These are phyloP conservation scores for Coptotermes formosanus DNA, from an alignment of 1,140 invertebrate genomes.

Conservation along the genomic window DNA sequence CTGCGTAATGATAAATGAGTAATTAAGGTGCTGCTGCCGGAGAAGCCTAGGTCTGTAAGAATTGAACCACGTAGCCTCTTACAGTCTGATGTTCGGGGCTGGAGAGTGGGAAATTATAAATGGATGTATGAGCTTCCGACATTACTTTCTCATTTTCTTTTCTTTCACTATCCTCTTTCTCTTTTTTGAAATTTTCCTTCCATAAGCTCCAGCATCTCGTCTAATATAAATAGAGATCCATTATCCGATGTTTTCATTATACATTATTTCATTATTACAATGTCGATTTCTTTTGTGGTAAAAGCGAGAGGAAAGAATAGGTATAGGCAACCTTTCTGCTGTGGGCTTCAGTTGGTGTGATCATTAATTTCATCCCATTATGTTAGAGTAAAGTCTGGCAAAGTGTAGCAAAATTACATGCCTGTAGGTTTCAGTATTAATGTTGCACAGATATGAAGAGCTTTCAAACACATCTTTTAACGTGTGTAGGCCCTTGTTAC, in stretches of 20 bases:
- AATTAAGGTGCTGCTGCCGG: neutral
- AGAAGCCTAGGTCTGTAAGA: neutral
- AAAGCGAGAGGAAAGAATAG: too few relatives aligned
- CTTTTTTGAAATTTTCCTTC: neutral
- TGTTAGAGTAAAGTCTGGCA: neutral
- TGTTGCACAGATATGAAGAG: too few relatives aligned
- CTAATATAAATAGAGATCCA: constrained; percentile 11
- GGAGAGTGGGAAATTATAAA: neutral
- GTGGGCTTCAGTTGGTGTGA: neutral
- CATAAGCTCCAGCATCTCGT: neutral
- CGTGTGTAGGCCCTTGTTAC: too few relatives aligned
- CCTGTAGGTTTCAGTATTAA: too few relatives aligned
- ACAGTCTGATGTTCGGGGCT: neutral
- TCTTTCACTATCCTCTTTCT: neutral
- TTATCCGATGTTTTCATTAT: neutral
- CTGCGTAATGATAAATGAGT: neutral
- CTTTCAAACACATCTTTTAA: too few relatives aligned
- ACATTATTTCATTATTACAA: neutral
- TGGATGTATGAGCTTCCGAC: neutral
- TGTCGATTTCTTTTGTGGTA: neutral
- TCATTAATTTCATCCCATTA: neutral
- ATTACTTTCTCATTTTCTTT: neutral
- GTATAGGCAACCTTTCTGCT: neutral
- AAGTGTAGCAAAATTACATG: neutral
- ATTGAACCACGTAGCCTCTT: too few relatives aligned